Conservation (phyloP, 2,113 vertebrate genomes). For the Gorilla gorilla region DNA sequence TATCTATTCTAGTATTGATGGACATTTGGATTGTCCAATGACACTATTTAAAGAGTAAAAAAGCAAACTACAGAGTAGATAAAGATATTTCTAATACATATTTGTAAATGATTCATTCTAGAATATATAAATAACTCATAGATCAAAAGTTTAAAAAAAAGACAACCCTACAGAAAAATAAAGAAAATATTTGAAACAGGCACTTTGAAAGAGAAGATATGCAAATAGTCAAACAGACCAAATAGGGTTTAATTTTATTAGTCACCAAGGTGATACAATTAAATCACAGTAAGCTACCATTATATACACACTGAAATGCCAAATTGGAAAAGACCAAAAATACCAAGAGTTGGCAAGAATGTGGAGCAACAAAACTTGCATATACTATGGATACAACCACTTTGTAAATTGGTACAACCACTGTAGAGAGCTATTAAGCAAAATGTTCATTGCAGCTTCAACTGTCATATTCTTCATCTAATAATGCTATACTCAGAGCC, state of each 20-base stretch:
- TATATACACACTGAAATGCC: background rate
- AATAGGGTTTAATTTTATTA: background rate
- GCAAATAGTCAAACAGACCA: background rate
- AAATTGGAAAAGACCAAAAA: background rate
- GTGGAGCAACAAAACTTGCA: background rate
- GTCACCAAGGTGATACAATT: background rate
- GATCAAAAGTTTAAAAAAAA: background rate
- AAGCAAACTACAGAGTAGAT: background rate
- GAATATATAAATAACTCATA: background rate
- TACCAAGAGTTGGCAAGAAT: background rate
- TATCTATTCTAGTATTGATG: background rate
- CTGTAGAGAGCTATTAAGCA: background rate
- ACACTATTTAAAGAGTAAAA: background rate
- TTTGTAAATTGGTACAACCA: background rate
- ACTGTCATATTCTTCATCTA: background rate
- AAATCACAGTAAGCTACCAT: background rate
- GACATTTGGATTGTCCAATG: background rate
- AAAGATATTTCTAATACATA: background rate
- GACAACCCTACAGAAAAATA: background rate
- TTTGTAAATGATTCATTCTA: background rate
- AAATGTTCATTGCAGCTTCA: background rate
- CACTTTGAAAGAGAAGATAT: background rate
- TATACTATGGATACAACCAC: background rate
- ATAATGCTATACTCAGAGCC: background rate
- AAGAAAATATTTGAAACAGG: background rate